Conservation (phyloP, 2,113 vertebrate genomes). For the Rhineura floridana region DNA sequence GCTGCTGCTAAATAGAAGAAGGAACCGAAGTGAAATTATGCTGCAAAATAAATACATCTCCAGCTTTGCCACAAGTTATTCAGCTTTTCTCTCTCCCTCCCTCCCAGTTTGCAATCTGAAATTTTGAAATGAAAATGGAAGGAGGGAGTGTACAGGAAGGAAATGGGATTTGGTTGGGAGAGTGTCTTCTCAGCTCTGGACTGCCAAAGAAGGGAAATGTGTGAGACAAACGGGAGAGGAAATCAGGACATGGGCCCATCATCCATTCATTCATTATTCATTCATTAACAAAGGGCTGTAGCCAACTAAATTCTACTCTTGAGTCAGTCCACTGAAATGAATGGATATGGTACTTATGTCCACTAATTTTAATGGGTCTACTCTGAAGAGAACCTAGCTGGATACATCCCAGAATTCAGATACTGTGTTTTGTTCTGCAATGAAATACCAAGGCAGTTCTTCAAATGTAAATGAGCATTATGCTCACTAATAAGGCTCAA, state of each 20-base stretch:
- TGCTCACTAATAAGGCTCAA: too few species aligned
- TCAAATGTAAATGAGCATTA: too few species aligned
- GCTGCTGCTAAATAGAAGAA: background rate
- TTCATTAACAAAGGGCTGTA: too few species aligned
- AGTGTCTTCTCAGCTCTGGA: conserved; percentile 29
- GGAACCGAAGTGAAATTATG: background rate
- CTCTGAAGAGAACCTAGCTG: too few species aligned
- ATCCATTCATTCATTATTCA: too few species aligned
- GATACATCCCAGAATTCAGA: too few species aligned
- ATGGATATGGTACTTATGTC: too few species aligned
- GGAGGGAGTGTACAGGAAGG: background rate
- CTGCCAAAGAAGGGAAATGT: conserved; percentile 59
- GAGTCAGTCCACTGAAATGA: too few species aligned
- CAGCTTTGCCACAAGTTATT: background rate
- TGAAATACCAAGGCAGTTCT: too few species aligned
- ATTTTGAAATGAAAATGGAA: background rate
- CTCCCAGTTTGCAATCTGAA: background rate
- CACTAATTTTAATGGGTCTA: too few species aligned
- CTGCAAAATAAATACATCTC: background rate
- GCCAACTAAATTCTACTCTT: too few species aligned
- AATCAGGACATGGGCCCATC: conserved; percentile 29
- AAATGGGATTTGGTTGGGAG: background rate
- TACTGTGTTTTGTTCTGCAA: too few species aligned
- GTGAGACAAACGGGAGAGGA: conserved; percentile 58
- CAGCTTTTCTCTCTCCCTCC: background rate